phyloP scores from a whole-genome alignment of 1,140 invertebrate genomes.

The Leucophenga varia region DNA sequence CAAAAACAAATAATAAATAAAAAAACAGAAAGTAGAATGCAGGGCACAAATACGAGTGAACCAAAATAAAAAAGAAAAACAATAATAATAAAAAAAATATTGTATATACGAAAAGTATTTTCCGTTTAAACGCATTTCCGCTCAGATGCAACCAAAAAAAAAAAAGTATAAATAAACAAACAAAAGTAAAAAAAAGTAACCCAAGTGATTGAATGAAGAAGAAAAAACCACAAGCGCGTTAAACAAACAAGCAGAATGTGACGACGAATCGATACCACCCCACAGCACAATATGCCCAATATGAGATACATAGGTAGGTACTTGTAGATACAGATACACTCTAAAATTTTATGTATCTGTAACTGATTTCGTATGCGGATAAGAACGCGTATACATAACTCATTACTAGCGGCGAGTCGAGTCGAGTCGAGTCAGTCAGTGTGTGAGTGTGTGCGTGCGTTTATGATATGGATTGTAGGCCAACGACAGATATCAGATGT shows the following conservation, averaged over 20 bases:
- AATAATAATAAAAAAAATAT: background rate
- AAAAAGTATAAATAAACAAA: slow-evolving; percentile 44
- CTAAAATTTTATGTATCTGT: slow-evolving; percentile 22
- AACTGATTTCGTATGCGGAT: slow-evolving; percentile 34
- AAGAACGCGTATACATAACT: slow-evolving; percentile 51
- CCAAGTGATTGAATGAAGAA: too few species aligned
- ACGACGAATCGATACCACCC: slow-evolving; percentile 39
- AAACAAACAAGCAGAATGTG: slow-evolving; percentile 45
- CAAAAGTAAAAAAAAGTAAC: slow-evolving; percentile 17
- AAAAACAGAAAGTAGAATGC: slow-evolving; percentile 9
- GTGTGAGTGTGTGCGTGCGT: too few species aligned
- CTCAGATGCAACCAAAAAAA: too few species aligned
- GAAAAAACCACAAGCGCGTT: slow-evolving; percentile 22
- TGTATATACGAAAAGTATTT: background rate
- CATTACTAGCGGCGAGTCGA: slow-evolving; percentile 38
- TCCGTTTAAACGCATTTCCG: too few species aligned
- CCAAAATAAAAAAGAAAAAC: slow-evolving; percentile 18
- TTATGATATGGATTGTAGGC: too few species aligned
- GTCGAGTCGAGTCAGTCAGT: background rate
- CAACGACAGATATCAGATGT: background rate
- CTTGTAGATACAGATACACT: slow-evolving; percentile 12
- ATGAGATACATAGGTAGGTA: slow-evolving; percentile 1
- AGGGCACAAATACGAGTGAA: slow-evolving; percentile 13
- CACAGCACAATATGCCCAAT: background rate
- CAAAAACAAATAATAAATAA: background rate